Percentiles rank a stretch among this genome's conserved stretches.
These are phyloP conservation scores for Nipponia nippon DNA, from an alignment of 2,113 vertebrate genomes.

Conservation along the genomic window DNA sequence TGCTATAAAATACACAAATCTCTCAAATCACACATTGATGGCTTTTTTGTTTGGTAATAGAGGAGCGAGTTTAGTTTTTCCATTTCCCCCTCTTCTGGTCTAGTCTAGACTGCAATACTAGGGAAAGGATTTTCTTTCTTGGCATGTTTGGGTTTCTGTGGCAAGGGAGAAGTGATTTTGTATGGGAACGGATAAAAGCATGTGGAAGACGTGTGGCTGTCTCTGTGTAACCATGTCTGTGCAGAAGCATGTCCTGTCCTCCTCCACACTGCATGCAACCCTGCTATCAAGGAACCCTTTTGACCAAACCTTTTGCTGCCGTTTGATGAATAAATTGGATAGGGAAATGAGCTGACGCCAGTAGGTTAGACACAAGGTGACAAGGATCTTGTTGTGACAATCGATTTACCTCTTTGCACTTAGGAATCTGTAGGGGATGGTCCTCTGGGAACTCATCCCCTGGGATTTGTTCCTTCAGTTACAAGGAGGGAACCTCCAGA, in stretches of 20 bases:
- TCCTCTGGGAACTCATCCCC: neutral
- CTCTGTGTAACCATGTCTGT: neutral
- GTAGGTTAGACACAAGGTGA: neutral
- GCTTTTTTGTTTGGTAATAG: neutral
- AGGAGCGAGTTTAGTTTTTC: neutral
- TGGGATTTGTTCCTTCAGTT: neutral
- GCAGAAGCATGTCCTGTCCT: neutral
- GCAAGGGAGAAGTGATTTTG: neutral
- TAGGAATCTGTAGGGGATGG: neutral
- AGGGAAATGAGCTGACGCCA: neutral
- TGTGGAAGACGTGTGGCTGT: neutral
- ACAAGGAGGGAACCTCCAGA: neutral
- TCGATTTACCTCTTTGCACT: neutral
- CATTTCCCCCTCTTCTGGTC: neutral
- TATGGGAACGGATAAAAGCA: neutral
- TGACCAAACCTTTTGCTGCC: neutral
- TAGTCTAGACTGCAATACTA: neutral
- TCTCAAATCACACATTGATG: neutral
- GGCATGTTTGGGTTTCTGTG: neutral
- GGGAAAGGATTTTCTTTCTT: neutral
- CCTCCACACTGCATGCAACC: neutral
- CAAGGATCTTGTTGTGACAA: neutral
- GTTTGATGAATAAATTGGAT: neutral
- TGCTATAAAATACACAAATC: slow-evolving; percentile 16
- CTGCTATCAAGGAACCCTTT: neutral